Percentiles rank a stretch among this genome's conserved stretches.
Evolutionary conservation across 2,113 vertebrate genomes (phyloP).

Genomic region (Catagonus wagneri): DNA sequence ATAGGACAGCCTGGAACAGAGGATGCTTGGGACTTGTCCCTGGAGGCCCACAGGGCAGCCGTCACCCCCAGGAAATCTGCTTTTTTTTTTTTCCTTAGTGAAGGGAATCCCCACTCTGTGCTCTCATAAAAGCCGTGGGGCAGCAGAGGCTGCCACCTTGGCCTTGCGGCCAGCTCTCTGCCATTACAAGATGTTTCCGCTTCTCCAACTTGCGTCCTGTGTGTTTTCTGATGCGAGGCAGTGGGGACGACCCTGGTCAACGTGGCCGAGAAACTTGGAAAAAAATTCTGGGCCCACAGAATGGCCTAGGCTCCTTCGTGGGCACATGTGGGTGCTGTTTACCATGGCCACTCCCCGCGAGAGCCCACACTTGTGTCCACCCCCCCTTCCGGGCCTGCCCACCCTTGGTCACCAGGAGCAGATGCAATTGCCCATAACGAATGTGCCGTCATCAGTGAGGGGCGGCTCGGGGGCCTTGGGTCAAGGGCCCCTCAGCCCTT

Average conservation of each 20-base stretch:
- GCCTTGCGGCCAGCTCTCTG: neutral
- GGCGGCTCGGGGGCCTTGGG: neutral
- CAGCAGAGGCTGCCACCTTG: neutral
- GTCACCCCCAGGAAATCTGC: neutral
- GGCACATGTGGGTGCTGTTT: neutral
- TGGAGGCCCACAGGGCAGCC: neutral
- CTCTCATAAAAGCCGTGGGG: neutral
- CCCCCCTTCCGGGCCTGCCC: neutral
- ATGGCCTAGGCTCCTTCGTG: no score
- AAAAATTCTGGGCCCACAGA: neutral
- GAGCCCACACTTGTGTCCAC: neutral
- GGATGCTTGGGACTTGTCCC: neutral
- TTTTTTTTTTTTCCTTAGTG: neutral
- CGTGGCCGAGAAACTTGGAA: neutral
- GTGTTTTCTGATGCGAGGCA: neutral
- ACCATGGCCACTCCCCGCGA: neutral
- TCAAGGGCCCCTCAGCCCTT: neutral
- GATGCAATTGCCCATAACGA: no score
- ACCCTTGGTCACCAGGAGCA: neutral
- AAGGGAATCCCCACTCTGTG: neutral
- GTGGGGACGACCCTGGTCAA: neutral
- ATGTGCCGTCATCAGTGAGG: neutral
- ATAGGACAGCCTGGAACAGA: constrained; percentile 92
- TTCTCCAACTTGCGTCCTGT: neutral
- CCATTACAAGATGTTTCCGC: fast-evolving